Evolutionary conservation across 2,797 vertebrate species (phyloP).

Genomic region (Ibycter americanus): DNA sequence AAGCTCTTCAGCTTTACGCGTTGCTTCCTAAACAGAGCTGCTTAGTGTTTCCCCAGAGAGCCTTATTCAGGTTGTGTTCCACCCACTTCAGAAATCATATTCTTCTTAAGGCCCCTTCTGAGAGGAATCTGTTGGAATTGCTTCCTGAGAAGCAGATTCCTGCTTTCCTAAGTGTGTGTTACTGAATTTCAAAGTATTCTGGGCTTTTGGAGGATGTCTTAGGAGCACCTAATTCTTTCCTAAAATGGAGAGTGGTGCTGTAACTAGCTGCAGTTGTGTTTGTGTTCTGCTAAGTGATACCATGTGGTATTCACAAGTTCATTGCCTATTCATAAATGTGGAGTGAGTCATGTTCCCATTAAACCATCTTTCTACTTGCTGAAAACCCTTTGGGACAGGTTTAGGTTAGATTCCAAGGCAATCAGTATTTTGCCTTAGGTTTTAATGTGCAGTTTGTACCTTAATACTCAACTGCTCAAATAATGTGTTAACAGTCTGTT

Average conservation of each 20-base stretch:
- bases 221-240: background rate
- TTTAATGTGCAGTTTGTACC: background rate
- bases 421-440: background rate
- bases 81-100: accelerated
- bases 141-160: background rate
- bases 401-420: background rate
- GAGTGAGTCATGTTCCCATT: background rate
- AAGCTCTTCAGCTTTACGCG: background rate
- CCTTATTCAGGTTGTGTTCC: background rate
- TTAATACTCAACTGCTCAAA: background rate
- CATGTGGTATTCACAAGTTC: background rate
- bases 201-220: background rate
- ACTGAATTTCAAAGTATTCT: background rate
- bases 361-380: background rate
- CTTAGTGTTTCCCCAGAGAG: background rate
- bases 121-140: background rate
- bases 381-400: background rate
- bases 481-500: accelerated
- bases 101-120: background rate
- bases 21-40: background rate
- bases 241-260: background rate
- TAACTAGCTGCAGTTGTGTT: background rate
- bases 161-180: background rate
- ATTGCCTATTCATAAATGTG: background rate
- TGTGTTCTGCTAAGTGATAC: background rate